Evolutionary conservation across 2,888 invertebrate species (phyloP), one percentile per base, ranked within the genome.

Genomic region (Syrphus vitripennis): DNA sequence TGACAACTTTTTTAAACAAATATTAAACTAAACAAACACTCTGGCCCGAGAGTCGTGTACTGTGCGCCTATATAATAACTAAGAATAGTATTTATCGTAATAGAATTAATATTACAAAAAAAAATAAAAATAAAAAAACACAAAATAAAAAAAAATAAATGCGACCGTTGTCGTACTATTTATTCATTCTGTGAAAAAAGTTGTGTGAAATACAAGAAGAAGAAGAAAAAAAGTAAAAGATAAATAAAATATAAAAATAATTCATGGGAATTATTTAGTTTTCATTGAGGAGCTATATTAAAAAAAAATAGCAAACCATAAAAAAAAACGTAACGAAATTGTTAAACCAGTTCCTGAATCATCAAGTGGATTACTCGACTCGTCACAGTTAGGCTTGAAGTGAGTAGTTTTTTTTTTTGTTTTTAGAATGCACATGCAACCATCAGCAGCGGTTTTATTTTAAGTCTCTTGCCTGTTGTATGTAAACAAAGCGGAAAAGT

Each of bases 311-410:
- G 42, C 21, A 50, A 79, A 31, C 34, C 12, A n/a, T 24, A 0
- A 24, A 34, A 48, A 26, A 63, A 37, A 63, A 19, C 50, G 21
- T 69, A 48, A 57, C 71, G 29, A 48, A 34, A 59, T 75, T 12
- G 12, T 50, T 12, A 67, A 77, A 82, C 82, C 82, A 65, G 82
- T 82, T 82, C 55, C 57, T 71, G 82, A 82, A 82, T 71, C 77
- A 82, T 82, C 82, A 77, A 71, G 82, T 77, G 77, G 71, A 70
- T 40, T 71, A 77, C 31, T 19, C 31, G 21, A 37, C 14, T 59
- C 24, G 57, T 63, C 31, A 74, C 42, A 42, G 50, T 34, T 63
- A 55, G 61, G 65, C 34, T 61, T 55, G 48, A 57, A 29, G 81
- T 81, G 55, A 76, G 76, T 76, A 37, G 69, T 10, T 34, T 50